phyloP scores from a whole-genome alignment of 2,888 invertebrate species.

The Caenorhabditis wallacei region DNA sequence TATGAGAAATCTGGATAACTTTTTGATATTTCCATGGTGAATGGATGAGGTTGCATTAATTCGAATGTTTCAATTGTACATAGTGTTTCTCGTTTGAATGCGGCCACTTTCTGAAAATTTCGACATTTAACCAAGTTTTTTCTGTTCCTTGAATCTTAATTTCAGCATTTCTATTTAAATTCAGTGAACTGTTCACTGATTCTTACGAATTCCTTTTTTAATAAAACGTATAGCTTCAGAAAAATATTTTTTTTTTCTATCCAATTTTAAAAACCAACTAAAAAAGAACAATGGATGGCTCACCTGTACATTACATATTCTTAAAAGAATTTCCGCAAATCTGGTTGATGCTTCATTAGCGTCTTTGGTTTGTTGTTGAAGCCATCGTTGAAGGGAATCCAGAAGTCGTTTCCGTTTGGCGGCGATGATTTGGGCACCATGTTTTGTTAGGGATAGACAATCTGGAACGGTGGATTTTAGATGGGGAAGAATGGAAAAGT shows the following conservation, averaged over 20 bases:
- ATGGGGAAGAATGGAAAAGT: not conserved
- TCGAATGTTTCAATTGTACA: conserved; percentile 83
- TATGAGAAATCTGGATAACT: conserved; percentile 80
- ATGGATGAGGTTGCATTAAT: conserved; percentile 82
- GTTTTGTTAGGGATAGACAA: conserved; percentile 78
- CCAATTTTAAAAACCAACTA: not conserved
- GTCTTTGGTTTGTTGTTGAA: conserved; percentile 66
- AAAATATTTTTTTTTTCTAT: not conserved
- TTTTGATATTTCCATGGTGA: conserved; percentile 82
- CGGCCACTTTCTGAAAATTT: conserved; percentile 83
- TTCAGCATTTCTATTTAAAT: not conserved
- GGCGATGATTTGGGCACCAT: conserved; percentile 73
- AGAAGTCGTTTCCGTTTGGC: conserved; percentile 78
- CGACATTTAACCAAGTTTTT: too few species aligned
- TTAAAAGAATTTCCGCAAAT: conserved; percentile 66
- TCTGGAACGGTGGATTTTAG: conserved; percentile 66
- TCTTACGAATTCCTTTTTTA: not conserved
- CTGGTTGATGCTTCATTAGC: conserved; percentile 61
- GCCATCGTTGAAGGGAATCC: conserved; percentile 73
- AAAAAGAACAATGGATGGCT: conserved; percentile 30
- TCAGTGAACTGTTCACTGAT: conserved; percentile 25
- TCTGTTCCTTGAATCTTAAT: conserved; percentile 7
- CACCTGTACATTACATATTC: conserved; percentile 75
- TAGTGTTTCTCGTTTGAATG: conserved; percentile 82
- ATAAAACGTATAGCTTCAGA: conserved; percentile 1